phyloP scores from a whole-genome alignment of 2,113 vertebrate species.

The Nibea coibor region DNA sequence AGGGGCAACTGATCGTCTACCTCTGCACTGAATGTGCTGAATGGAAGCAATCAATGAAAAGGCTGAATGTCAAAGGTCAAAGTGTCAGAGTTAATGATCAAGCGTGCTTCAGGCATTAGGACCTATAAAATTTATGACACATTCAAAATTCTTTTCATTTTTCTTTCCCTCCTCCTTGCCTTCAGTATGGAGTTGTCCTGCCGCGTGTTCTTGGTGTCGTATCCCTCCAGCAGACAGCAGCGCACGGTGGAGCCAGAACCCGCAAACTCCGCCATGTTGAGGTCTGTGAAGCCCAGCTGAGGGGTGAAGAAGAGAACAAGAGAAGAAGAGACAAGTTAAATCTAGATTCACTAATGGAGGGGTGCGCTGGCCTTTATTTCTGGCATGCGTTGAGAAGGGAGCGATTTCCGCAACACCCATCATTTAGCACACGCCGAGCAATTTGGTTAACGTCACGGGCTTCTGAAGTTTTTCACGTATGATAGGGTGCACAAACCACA shows the following conservation, averaged over 20 bases:
- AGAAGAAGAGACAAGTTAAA: conserved; percentile 15
- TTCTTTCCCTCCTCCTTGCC: conserved; percentile 74
- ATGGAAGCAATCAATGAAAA: conserved; percentile 15
- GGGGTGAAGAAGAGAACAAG: background rate
- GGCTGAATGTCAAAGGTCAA: conserved; percentile 26
- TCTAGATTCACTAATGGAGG: conserved; percentile 3
- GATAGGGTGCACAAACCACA: conserved; percentile 30
- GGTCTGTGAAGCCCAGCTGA: conserved; percentile 97
- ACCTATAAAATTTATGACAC: background rate
- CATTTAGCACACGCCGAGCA: conserved; percentile 10
- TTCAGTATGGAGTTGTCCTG: conserved; percentile 99
- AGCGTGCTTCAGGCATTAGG: background rate
- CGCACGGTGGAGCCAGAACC: conserved; percentile 96
- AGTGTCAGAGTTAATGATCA: conserved; percentile 27
- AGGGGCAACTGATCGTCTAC: background rate
- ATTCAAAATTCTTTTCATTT: background rate
- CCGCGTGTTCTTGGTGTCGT: conserved; percentile 97
- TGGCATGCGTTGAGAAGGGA: background rate
- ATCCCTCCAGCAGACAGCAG: conserved; percentile 97
- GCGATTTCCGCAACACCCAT: conserved; percentile 26
- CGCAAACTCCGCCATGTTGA: conserved; percentile 98
- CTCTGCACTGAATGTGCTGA: background rate
- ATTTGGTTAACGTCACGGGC: background rate
- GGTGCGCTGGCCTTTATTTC: conserved; percentile 1
- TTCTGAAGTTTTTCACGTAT: conserved; percentile 16